Conservation (phyloP, 1,140 invertebrate genomes). For the Neodiprion lecontei region DNA sequence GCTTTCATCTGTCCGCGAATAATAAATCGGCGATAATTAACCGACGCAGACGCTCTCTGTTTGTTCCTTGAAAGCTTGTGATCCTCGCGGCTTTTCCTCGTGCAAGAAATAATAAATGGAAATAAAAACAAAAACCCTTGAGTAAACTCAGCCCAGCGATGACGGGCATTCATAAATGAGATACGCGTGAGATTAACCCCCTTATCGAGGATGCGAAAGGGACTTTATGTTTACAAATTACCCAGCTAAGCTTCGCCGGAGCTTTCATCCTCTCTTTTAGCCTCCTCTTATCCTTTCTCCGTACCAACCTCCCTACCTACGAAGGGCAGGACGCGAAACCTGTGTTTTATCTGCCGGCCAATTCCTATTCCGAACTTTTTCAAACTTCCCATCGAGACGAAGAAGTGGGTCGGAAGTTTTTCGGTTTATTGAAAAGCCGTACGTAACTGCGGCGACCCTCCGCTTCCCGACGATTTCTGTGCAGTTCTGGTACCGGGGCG, state of each 20-base stretch:
- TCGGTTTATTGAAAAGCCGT: slow-evolving; percentile 52
- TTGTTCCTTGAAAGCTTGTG: too few relatives aligned
- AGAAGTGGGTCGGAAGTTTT: slow-evolving; percentile 43
- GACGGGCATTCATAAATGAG: too few relatives aligned
- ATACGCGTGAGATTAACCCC: neutral
- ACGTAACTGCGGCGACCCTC: slow-evolving; percentile 21
- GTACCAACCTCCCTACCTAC: neutral
- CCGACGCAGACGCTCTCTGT: too few relatives aligned
- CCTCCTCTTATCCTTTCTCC: neutral
- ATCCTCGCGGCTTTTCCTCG: too few relatives aligned
- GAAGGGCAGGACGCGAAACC: slow-evolving; percentile 37
- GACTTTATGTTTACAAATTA: slow-evolving; percentile 2
- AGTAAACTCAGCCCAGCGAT: too few relatives aligned
- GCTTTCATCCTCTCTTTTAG: neutral
- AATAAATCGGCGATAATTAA: too few relatives aligned
- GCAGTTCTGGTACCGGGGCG: neutral
- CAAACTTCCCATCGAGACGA: slow-evolving; percentile 8
- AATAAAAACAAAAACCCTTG: too few relatives aligned
- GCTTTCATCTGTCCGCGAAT: too few relatives aligned
- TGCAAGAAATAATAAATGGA: too few relatives aligned
- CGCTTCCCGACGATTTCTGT: neutral
- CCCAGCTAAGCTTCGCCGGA: neutral
- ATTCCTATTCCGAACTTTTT: slow-evolving; percentile 10
- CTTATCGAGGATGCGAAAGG: neutral
- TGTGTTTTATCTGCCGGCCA: slow-evolving; percentile 41